phyloP scores from a whole-genome alignment of 2,888 invertebrate species.

The Macroteleia sp. region DNA sequence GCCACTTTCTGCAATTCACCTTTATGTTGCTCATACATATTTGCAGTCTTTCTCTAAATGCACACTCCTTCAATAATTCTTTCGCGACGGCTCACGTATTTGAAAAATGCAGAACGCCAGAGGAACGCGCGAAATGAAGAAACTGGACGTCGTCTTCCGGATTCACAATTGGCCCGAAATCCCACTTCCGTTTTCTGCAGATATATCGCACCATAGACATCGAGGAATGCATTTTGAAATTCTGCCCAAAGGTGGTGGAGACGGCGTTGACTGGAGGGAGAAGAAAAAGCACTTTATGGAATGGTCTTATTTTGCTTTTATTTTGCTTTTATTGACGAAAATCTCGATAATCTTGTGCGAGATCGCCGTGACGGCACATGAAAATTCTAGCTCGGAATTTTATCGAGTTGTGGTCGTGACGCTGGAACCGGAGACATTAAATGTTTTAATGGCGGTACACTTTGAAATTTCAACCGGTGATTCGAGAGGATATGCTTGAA shows the following conservation, averaged over 20 bases:
- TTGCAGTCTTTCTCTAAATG: conserved; percentile 19
- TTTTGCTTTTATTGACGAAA: conserved; percentile 56
- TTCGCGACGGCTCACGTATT: conserved; percentile 60
- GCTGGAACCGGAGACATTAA: conserved; percentile 35
- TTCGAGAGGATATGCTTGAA: conserved; percentile 10
- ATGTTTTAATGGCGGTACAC: conserved; percentile 43
- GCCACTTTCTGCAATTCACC: conserved; percentile 11
- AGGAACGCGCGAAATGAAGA: conserved; percentile 61
- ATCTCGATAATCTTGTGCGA: conserved; percentile 47
- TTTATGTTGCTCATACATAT: conserved; percentile 29
- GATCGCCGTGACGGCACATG: conserved; percentile 49
- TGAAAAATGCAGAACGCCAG: conserved; percentile 53
- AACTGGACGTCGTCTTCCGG: conserved; percentile 58
- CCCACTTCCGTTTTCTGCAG: conserved; percentile 44
- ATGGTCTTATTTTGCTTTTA: conserved; percentile 36
- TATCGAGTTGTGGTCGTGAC: conserved; percentile 44
- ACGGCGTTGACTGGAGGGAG: neutral
- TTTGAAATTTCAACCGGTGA: conserved; percentile 31
- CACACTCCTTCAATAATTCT: conserved; percentile 49
- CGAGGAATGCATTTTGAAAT: conserved; percentile 54
- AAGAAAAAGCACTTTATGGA: conserved; percentile 39
- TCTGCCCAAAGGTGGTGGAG: conserved; percentile 33
- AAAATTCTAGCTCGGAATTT: conserved; percentile 54
- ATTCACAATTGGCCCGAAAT: conserved; percentile 61
- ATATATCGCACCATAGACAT: conserved; percentile 52